phyloP scores from a whole-genome alignment of 2,888 invertebrate genomes.

The Cerastis rubricosa region DNA sequence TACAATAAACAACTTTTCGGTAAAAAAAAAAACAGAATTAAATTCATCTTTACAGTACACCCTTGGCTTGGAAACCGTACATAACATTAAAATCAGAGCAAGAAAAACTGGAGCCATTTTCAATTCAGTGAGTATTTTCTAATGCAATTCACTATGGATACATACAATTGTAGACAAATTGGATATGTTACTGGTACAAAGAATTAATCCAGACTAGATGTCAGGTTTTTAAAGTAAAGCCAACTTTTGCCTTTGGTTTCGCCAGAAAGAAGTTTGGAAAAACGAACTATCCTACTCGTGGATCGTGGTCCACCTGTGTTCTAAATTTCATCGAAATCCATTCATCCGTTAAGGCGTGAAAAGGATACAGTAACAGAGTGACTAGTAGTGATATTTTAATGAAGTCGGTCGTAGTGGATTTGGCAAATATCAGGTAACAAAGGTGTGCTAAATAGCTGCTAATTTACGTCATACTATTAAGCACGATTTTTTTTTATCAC shows the following conservation, averaged over 20 bases:
- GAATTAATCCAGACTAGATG: background rate
- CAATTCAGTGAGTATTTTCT: constrained; percentile 5
- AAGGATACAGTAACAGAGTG: no score
- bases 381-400: no score
- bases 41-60: no score
- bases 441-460: background rate
- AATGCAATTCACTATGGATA: no score
- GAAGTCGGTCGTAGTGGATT: background rate
- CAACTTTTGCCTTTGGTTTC: background rate
- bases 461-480: background rate
- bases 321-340: no score
- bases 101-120: background rate
- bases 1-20: background rate
- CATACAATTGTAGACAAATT: no score
- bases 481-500: background rate
- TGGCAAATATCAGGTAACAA: background rate
- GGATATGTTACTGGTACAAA: background rate
- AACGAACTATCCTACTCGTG: no score
- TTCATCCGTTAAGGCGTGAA: no score
- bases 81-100: background rate
- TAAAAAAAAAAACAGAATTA: background rate
- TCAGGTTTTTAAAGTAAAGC: background rate
- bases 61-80: background rate
- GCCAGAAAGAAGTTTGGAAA: no score
- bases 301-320: no score